phyloP scores from a whole-genome alignment of 2,797 vertebrate genomes.

The Micropoecilia bifurca region DNA sequence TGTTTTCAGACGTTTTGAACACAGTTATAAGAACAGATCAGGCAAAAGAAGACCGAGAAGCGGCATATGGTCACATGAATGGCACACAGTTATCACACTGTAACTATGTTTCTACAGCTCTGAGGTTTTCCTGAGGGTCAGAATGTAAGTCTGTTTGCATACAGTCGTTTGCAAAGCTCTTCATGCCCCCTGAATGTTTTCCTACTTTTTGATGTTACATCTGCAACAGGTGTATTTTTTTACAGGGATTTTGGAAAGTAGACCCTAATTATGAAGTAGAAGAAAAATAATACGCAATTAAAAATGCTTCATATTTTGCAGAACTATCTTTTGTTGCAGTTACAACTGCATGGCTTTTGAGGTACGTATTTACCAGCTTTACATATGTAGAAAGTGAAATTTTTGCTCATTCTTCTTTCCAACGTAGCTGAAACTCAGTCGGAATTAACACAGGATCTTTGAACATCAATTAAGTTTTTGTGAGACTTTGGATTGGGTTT shows the following conservation, averaged over 20 bases:
- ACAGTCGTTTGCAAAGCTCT: neutral
- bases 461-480: too few relatives aligned
- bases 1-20: neutral
- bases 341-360: neutral
- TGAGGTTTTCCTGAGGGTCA: neutral
- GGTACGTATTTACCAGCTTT: neutral
- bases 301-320: neutral
- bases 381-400: neutral
- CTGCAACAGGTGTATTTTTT: neutral
- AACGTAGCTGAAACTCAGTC: neutral
- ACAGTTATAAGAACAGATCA: neutral
- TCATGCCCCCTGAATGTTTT: neutral
- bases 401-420: neutral
- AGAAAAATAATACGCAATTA: neutral
- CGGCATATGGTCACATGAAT: neutral
- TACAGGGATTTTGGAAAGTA: neutral
- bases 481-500: too few relatives aligned
- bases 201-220: neutral
- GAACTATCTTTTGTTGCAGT: neutral
- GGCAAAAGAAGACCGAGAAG: neutral
- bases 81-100: neutral
- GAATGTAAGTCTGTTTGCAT: neutral
- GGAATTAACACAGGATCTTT: neutral
- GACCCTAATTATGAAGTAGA: neutral
- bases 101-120: slow-evolving; percentile 4